These are phyloP conservation scores for Hyles euphorbiae DNA, from an alignment of 1,140 invertebrate species.

Conservation along the genomic window DNA sequence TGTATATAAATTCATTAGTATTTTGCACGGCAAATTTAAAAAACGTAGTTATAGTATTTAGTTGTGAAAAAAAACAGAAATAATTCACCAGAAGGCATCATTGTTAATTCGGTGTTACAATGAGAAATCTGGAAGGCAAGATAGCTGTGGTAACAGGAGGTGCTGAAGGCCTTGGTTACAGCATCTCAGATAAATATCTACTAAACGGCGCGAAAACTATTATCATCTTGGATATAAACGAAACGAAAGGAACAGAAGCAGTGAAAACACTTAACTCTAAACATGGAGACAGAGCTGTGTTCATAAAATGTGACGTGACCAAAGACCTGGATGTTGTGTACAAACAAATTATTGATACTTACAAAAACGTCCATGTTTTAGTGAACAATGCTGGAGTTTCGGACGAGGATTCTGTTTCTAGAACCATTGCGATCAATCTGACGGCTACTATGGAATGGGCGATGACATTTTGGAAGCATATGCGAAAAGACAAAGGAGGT, in stretches of 20 bases:
- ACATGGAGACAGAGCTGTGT: conserved; percentile 67
- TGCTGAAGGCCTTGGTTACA: conserved; percentile 41
- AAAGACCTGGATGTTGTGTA: conserved; percentile 51
- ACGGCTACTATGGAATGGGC: not conserved
- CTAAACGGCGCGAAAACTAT: conserved; percentile 37
- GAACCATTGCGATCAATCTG: not conserved
- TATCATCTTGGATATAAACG: conserved; percentile 60
- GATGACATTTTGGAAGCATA: not conserved
- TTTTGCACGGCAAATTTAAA: too few species aligned
- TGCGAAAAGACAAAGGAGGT: conserved; percentile 1
- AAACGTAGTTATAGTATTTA: too few species aligned
- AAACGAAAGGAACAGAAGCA: conserved; percentile 41
- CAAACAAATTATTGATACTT: conserved; percentile 45
- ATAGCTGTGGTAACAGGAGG: conserved; percentile 45
- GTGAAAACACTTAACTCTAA: conserved; percentile 56
- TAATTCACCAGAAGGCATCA: too few species aligned
- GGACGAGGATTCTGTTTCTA: not conserved
- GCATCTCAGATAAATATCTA: conserved; percentile 40
- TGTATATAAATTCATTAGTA: too few species aligned
- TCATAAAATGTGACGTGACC: conserved; percentile 71
- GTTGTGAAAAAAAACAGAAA: too few species aligned
- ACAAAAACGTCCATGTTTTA: conserved; percentile 57
- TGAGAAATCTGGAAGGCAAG: conserved; percentile 37
- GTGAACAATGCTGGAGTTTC: conserved; percentile 6
- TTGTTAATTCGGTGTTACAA: conserved; percentile 64